Evolutionary conservation across 37 sponge, comb jelly and placozoan genomes (phyloP).

Genomic region (Beroe forskalii): DNA sequence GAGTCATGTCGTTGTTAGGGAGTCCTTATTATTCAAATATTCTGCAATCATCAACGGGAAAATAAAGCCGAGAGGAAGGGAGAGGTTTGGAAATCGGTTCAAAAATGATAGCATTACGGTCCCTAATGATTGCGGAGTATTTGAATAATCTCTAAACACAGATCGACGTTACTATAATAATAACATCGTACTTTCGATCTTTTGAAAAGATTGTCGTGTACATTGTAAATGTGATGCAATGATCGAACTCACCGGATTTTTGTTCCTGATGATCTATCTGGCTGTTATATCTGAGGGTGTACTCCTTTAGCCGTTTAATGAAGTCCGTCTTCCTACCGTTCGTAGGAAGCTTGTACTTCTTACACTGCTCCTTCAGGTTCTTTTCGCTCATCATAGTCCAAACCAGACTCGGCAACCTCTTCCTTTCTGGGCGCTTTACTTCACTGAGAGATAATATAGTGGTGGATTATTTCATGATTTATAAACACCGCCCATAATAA

Average conservation of each 20-base stretch:
- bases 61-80: no score
- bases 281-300: slow-evolving; percentile 24
- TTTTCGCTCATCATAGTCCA: slow-evolving; percentile 49
- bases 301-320: slow-evolving; percentile 42
- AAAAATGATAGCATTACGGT: no score
- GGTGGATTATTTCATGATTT: not conserved
- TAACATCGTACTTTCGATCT: no score
- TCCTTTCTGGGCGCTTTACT: not conserved
- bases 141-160: no score
- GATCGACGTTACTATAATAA: no score
- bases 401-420: not conserved
- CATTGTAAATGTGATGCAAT: no score
- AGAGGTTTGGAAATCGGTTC: no score
- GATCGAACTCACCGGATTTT: slow-evolving; percentile 5
- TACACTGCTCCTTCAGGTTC: slow-evolving; percentile 6
- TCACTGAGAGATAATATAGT: not conserved
- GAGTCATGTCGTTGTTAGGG: no score
- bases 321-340: slow-evolving; percentile 37
- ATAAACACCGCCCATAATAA: not conserved
- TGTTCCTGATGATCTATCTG: slow-evolving; percentile 25
- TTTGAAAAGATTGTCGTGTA: no score
- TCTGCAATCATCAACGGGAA: no score
- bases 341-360: slow-evolving; percentile 11
- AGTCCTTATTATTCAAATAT: no score
- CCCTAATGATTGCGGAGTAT: no score